A percentile compares a stretch with the other conserved stretches of the same genome.
Conservation (phyloP, 2,888 invertebrate species). For the Plemyria rubiginata region DNA sequence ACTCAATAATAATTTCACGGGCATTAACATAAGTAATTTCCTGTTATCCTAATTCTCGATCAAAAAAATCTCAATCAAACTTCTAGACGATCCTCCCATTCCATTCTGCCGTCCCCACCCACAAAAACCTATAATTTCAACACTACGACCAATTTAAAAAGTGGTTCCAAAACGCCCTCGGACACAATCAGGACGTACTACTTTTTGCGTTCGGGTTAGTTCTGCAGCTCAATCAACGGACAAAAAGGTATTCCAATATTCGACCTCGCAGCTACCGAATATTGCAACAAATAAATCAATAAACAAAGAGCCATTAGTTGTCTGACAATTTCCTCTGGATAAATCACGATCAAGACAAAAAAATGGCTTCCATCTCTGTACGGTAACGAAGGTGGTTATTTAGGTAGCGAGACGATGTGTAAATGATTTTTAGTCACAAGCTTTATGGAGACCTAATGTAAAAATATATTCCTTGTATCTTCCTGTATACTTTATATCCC, state of each 20-base stretch:
- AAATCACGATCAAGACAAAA: slow-evolving; percentile 75
- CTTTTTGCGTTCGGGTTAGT: slow-evolving; percentile 54
- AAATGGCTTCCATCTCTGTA: slow-evolving; percentile 62
- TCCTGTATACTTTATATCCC: too few relatives aligned
- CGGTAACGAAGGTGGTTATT: slow-evolving; percentile 67
- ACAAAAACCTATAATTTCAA: slow-evolving; percentile 65
- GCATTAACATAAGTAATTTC: slow-evolving; percentile 43
- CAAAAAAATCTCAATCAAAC: slow-evolving; percentile 63
- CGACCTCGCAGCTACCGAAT: slow-evolving; percentile 80
- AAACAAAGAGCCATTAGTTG: slow-evolving; percentile 83
- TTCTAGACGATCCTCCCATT: slow-evolving; percentile 65
- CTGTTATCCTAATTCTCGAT: slow-evolving; percentile 46
- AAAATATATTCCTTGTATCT: neutral
- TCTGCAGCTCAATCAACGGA: slow-evolving; percentile 70
- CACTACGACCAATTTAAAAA: slow-evolving; percentile 42
- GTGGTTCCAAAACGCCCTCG: slow-evolving; percentile 28
- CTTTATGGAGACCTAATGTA: neutral
- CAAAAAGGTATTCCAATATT: slow-evolving; percentile 61
- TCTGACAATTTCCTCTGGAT: slow-evolving; percentile 83
- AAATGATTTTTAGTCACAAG: slow-evolving; percentile 41
- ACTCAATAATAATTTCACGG: neutral
- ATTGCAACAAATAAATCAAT: slow-evolving; percentile 82
- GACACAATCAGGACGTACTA: slow-evolving; percentile 43
- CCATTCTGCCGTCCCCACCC: slow-evolving; percentile 68
- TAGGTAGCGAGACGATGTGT: slow-evolving; percentile 51